Percentiles rank a stretch among this genome's conserved stretches.
Evolutionary conservation across 1,140 invertebrate species (phyloP).

Genomic region (Drosophila lacertosa): DNA sequence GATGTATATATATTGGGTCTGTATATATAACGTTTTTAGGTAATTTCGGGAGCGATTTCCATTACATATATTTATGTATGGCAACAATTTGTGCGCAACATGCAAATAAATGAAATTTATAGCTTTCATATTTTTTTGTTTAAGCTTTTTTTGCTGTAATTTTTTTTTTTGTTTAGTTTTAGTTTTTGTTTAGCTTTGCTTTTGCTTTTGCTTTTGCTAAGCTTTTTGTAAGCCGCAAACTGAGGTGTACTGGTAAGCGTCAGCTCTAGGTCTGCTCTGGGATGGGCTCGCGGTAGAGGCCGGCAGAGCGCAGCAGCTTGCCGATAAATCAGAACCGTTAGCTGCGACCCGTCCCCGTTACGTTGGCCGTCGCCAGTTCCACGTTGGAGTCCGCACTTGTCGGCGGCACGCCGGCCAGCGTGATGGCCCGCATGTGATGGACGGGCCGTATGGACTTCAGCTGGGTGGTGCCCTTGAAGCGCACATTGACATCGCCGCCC

Average conservation of each 20-base stretch:
- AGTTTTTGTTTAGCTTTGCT: slow-evolving; percentile 11
- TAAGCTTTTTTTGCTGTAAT: too few species aligned
- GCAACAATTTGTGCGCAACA: slow-evolving; percentile 74
- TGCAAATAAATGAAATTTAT: slow-evolving; percentile 59
- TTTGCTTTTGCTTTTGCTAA: neutral
- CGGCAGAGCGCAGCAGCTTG: slow-evolving; percentile 72
- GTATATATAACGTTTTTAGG: slow-evolving; percentile 48
- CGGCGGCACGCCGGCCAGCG: slow-evolving; percentile 42
- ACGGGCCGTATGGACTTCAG: slow-evolving; percentile 85
- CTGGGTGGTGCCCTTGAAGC: slow-evolving; percentile 88
- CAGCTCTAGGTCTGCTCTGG: slow-evolving; percentile 39
- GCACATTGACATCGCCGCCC: slow-evolving; percentile 87
- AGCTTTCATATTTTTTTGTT: slow-evolving; percentile 35
- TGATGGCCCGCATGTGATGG: slow-evolving; percentile 74
- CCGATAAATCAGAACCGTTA: slow-evolving; percentile 83
- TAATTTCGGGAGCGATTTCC: slow-evolving; percentile 48
- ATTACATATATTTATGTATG: slow-evolving; percentile 49
- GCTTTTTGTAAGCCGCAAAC: slow-evolving; percentile 66
- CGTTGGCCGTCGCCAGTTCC: slow-evolving; percentile 26
- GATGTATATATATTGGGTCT: slow-evolving; percentile 29
- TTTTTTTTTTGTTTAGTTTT: neutral
- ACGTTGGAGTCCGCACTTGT: slow-evolving; percentile 34
- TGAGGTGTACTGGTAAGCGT: slow-evolving; percentile 53
- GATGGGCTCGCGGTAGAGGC: slow-evolving; percentile 57
- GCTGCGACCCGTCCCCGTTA: slow-evolving; percentile 67